Base-by-base conservation (phyloP, 1,140 invertebrate species). In the Dendrolimus punctatus region DNA sequence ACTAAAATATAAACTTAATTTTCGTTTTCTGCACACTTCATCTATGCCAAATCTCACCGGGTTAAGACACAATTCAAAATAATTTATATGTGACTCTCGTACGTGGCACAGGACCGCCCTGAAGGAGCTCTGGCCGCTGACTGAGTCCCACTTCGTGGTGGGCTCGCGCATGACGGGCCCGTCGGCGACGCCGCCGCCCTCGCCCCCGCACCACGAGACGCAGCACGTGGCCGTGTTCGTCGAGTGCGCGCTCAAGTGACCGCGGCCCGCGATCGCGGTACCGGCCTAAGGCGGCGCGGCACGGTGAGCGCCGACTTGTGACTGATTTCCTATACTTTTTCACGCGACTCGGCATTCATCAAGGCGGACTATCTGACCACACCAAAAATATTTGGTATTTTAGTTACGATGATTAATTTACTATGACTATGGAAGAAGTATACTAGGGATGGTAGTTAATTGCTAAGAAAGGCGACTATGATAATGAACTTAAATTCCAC, bases 181-280 rank as follows among this genome's bases (percentile, higher is more conserved):
- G 23, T 51, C 51, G 23, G 9, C 56, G 39, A 45, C 58, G 43
- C 58, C 53, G 46, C 46, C 46, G 7, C 60, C 9, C 46, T 6
- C 43, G 46, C 43, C 49, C 44, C 40, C 48, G 43, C 59, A 57
- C 45, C 55, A 57, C 46, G 61, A 38, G 48, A 43, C 57, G 57
- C 55, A 53, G 48, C 36, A 53, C 47, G 55, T 46, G 54, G 46
- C 64, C 6, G 66, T 81, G 8, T 84, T 79, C 68, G 77, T 84
- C 0, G 80, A 84, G 57, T 81, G 78, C 68, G 80, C 78, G 44
- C 76, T 80, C 62, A 77, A 77, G 73, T 77, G 71, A 75, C 36
- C 39, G 8, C 47, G 2, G 8, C 43, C 0, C 10, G 9, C 52
- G 45, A 8, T 50, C 47, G 36, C 9, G 36, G n/a, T 46, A 46